A percentile compares a stretch with the other conserved stretches of the same genome.
Evolutionary conservation across 2,797 vertebrate species (phyloP).

Genomic region (Hydrocynus forskahlii): DNA sequence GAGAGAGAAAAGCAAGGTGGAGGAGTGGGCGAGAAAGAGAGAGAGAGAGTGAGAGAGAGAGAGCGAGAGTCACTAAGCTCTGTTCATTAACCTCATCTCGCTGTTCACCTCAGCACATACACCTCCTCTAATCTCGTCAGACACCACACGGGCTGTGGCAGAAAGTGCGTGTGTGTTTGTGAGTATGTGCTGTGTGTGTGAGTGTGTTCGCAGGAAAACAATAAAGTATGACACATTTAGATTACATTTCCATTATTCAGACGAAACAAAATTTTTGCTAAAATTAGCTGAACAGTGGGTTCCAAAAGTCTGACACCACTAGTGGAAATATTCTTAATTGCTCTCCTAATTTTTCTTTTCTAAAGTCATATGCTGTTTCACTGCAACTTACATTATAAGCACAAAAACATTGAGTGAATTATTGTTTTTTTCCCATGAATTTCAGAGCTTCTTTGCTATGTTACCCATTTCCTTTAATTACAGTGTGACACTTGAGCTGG

Average conservation of each 20-base stretch:
- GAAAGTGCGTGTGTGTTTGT: conserved; percentile 1
- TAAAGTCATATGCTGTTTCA: too few species aligned
- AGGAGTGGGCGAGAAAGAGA: background rate
- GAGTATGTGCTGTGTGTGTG: conserved; percentile 4
- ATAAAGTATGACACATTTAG: background rate
- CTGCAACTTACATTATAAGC: too few species aligned
- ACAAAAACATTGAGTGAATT: too few species aligned
- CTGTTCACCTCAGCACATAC: conserved; percentile 58
- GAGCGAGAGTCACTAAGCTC: conserved; percentile 23
- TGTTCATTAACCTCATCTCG: conserved; percentile 48
- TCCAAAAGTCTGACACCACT: too few species aligned
- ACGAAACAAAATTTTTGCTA: background rate
- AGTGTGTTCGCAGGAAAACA: too few species aligned
- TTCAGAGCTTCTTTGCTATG: too few species aligned
- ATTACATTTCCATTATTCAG: background rate
- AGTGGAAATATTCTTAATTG: too few species aligned
- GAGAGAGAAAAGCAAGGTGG: conserved; percentile 23
- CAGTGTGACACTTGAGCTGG: too few species aligned
- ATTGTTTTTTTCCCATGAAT: too few species aligned
- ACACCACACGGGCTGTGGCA: conserved; percentile 8
- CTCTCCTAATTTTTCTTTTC: too few species aligned
- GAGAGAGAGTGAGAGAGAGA: conserved; percentile 71
- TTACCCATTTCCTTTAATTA: too few species aligned
- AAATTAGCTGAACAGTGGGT: too few species aligned
- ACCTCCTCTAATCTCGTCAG: conserved; percentile 38